phyloP scores from a whole-genome alignment of 2,888 invertebrate species.

The Timema podura region DNA sequence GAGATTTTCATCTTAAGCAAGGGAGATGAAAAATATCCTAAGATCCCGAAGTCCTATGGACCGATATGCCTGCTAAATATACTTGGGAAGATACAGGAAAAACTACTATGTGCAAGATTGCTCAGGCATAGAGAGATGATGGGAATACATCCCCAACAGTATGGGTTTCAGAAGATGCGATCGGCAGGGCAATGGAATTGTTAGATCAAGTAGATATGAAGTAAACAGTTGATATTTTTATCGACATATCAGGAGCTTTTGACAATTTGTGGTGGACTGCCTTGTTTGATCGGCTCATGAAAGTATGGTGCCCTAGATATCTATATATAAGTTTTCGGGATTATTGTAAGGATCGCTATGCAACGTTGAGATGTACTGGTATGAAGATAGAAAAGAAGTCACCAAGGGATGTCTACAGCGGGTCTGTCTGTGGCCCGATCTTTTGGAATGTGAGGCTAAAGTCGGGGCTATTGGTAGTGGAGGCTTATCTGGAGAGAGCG shows the following conservation, averaged over 20 bases:
- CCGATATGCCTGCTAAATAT: neutral
- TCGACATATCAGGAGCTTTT: constrained; percentile 4
- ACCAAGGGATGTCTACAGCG: neutral
- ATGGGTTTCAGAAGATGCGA: neutral
- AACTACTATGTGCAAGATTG: neutral
- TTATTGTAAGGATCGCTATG: neutral
- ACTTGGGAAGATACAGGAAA: neutral
- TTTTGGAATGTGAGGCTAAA: neutral
- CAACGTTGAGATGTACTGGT: neutral
- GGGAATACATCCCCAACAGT: neutral
- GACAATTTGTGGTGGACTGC: constrained; percentile 2
- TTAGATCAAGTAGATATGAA: neutral
- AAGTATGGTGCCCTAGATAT: neutral
- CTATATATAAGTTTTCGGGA: neutral
- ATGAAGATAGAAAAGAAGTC: neutral
- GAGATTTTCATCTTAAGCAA: neutral
- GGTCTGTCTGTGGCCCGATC: neutral
- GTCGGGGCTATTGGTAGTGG: neutral
- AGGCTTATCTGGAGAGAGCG: neutral
- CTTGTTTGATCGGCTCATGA: neutral
- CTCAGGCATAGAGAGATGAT: neutral
- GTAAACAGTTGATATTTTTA: neutral
- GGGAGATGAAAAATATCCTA: neutral
- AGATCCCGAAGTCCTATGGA: neutral
- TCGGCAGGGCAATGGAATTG: neutral